Evolutionary conservation across 2,797 vertebrate genomes (phyloP).

Genomic region (Ctenochaetus hawaiiensis): DNA sequence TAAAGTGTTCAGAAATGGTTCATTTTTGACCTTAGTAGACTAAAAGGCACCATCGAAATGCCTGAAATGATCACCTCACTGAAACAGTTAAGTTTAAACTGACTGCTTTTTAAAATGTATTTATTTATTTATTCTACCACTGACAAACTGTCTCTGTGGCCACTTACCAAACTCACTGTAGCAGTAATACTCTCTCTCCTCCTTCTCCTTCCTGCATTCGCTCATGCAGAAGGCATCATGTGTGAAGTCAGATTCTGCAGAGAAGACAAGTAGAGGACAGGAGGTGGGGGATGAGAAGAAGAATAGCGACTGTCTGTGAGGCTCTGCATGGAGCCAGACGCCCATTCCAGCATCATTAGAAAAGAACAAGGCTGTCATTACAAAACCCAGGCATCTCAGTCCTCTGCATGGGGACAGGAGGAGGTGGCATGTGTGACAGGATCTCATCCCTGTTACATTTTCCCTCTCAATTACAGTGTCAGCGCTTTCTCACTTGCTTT

Average conservation of each 20-base stretch:
- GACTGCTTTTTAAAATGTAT: background rate
- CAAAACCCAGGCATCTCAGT: constrained; percentile 57
- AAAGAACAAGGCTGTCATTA: constrained; percentile 62
- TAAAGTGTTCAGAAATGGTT: background rate
- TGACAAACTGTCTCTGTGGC: background rate
- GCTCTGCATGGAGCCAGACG: constrained; percentile 44
- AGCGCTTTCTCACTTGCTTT: constrained; percentile 56
- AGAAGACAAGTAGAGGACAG: constrained; percentile 36
- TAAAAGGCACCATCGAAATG: background rate
- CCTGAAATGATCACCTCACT: background rate
- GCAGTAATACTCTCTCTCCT: constrained; percentile 86
- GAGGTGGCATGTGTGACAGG: constrained; percentile 25
- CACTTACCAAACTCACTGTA: constrained; percentile 87
- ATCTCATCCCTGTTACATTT: constrained; percentile 26
- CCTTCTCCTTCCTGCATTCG: constrained; percentile 87
- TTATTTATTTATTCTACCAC: background rate
- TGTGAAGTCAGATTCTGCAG: constrained; percentile 83
- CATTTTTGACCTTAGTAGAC: background rate
- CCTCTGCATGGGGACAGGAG: constrained; percentile 51
- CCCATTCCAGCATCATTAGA: constrained; percentile 61
- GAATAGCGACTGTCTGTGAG: constrained; percentile 34
- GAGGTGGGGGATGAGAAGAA: constrained; percentile 27
- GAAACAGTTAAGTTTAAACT: background rate
- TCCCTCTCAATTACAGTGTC: constrained; percentile 60
- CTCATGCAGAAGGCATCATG: constrained; percentile 86